Percentiles rank a stretch among this genome's conserved stretches.
phyloP scores from a whole-genome alignment of 2,113 vertebrate species.

The Excalfactoria chinensis region DNA sequence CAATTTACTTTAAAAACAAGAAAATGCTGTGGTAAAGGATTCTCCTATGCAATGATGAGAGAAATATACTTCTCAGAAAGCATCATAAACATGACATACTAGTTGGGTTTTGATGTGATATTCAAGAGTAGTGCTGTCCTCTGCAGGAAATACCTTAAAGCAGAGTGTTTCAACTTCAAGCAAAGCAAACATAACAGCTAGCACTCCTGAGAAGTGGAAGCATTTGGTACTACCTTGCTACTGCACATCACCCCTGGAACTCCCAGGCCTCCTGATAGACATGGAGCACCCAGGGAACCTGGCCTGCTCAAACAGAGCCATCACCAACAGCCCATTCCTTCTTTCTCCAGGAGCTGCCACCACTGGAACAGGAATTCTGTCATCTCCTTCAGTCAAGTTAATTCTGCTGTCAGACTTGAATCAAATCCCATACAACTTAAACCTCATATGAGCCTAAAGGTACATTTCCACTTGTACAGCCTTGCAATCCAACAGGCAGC shows the following conservation, averaged over 20 bases:
- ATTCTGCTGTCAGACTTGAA: not conserved
- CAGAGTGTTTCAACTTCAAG: not conserved
- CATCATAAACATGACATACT: not conserved
- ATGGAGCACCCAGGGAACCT: not conserved
- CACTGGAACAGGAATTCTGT: not conserved
- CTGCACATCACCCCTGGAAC: not conserved
- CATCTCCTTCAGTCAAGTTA: not conserved
- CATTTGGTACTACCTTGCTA: not conserved
- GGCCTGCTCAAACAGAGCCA: not conserved
- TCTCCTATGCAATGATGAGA: not conserved
- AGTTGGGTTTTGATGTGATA: not conserved
- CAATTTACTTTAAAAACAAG: not conserved
- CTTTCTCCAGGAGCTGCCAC: not conserved
- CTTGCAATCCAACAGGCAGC: not conserved
- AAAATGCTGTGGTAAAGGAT: not conserved
- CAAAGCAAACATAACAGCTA: not conserved
- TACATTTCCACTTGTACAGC: not conserved
- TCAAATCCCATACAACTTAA: not conserved
- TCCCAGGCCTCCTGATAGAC: not conserved
- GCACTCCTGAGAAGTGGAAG: not conserved
- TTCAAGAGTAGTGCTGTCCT: not conserved
- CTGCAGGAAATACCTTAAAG: not conserved
- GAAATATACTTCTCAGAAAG: not conserved
- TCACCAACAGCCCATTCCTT: no score
- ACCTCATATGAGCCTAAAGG: not conserved